These are phyloP conservation scores for Spatulosminthurus flaviceps DNA, from an alignment of 2,888 invertebrate genomes.

Conservation along the genomic window DNA sequence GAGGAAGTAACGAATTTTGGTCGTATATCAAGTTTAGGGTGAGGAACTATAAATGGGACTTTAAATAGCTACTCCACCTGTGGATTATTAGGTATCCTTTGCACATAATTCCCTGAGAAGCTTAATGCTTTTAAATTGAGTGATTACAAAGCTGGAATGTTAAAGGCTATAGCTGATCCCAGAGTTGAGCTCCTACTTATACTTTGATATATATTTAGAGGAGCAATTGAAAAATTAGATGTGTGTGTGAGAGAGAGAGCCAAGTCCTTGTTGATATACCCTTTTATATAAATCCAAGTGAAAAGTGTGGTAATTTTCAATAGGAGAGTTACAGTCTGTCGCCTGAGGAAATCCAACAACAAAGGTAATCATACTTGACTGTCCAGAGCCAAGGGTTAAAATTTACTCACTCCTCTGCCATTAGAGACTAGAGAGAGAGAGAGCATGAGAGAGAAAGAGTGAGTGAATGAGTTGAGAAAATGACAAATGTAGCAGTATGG, in stretches of 20 bases:
- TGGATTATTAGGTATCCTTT: no score
- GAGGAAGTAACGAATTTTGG: no score
- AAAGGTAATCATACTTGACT: conserved; percentile 13
- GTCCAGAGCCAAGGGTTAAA: not conserved
- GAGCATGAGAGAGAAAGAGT: no score
- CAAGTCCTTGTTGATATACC: not conserved
- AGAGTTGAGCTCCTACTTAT: no score
- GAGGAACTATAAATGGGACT: no score
- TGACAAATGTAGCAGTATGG: conserved; percentile 13
- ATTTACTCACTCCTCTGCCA: not conserved
- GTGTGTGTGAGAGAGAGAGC: not conserved
- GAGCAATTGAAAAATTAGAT: no score
- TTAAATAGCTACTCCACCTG: no score
- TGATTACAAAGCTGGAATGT: not conserved
- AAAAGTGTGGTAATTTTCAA: conserved; percentile 12
- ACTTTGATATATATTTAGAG: no score
- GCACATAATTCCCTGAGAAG: no score
- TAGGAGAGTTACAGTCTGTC: conserved; percentile 6
- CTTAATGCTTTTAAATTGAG: no score
- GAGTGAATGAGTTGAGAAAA: not conserved
- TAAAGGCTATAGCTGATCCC: not conserved
- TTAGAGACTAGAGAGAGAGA: no score
- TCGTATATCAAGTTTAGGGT: no score
- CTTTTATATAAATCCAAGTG: not conserved
- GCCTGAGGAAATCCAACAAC: not conserved